Percentiles rank a stretch among this genome's conserved stretches.
Evolutionary conservation across 2,888 invertebrate genomes (phyloP).

Genomic region (Notodonta dromedarius): DNA sequence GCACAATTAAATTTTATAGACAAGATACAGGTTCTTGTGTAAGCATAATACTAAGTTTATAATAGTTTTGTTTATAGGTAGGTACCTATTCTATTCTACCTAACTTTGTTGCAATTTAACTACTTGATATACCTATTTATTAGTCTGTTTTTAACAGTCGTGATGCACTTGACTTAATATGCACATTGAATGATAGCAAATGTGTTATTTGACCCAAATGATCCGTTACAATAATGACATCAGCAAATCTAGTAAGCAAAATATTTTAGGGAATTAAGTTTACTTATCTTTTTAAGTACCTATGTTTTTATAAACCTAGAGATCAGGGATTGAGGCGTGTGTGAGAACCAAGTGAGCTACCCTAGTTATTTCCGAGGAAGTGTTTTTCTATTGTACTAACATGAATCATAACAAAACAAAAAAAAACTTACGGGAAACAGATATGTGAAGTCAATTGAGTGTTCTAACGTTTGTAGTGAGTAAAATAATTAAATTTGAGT

Average conservation of each 20-base stretch:
- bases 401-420: constrained; percentile 4
- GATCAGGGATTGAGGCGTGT: not conserved
- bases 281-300: not conserved
- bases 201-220: constrained; percentile 20
- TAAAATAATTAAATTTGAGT: not conserved
- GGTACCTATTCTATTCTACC: too few relatives aligned
- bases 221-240: constrained; percentile 20
- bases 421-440: not conserved
- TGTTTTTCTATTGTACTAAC: constrained; percentile 1
- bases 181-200: not conserved
- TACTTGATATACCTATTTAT: not conserved
- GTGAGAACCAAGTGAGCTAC: not conserved
- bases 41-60: not conserved
- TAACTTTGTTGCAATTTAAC: too few relatives aligned
- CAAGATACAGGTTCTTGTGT: not conserved
- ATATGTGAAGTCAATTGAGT: constrained; percentile 9
- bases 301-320: not conserved
- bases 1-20: not conserved
- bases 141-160: not conserved
- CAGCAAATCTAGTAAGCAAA: constrained; percentile 6
- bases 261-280: not conserved
- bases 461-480: not conserved
- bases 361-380: not conserved
- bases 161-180: not conserved
- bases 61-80: too few relatives aligned